Base-by-base conservation (phyloP, 2,888 invertebrate genomes). In the Nematopogon swammerdamellus region DNA sequence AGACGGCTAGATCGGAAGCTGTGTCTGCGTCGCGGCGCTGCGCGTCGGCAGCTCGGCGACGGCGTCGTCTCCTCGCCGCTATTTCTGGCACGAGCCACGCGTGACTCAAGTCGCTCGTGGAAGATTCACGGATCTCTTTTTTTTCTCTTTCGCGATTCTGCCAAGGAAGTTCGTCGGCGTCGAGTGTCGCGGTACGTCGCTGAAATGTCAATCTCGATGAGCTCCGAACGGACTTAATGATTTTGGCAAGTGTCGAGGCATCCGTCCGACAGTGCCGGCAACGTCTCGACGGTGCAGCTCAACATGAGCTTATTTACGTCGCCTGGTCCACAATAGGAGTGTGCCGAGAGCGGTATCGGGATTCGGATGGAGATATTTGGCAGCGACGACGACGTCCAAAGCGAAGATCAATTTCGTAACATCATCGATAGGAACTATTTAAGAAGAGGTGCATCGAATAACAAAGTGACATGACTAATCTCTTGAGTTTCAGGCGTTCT, bases 11-110 rank as follows among this genome's bases (percentile, higher is more conserved):
- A 72, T 54, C 36, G 42, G n/a, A 56, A 75, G 76, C 79, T 77
- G 63, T 57, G 56, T 59, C 63, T 67, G 62, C 73, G 76, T 73
- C 75, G 75, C 70, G 68, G 70, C 67, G 62, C 66, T 68, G n/a
- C 67, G 64, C 68, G 69, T 67, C 68, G 64, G 64, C n/a, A n/a
- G n/a, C n/a, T n/a, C 70, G 70, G 62, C 73, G 51, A 55, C 52
- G 53, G 72, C 49, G 45, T 8, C 36, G 36, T 8, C 8, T 36
- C 36, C 36, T 36, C 36, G 36, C 36, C 36, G 8, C 36, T 36
- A 36, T 36, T 36, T 36, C 36, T 36, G 36, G 36, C 36, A 14
- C 14, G 36, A 36, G 36, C 36, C 11, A 14, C 36, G 36, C 36
- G 36, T 36, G 36, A 36, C 36, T 36, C 36, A 36, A 36, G 36